These are phyloP conservation scores for Ceratothoa steindachneri DNA, from an alignment of 2,888 invertebrate species.

Conservation along the genomic window DNA sequence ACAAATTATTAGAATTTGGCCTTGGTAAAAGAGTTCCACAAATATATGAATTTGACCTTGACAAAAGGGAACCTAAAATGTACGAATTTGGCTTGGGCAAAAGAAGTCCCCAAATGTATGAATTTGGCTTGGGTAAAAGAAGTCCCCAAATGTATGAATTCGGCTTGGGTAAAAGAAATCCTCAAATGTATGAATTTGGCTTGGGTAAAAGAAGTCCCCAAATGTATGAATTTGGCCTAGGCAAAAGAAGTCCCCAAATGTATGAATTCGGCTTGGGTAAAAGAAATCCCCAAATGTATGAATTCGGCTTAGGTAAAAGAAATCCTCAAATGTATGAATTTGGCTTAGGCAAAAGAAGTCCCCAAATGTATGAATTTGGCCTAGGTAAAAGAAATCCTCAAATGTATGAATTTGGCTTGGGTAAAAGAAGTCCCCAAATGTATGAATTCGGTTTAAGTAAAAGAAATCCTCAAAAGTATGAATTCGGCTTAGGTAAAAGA, in stretches of 20 bases:
- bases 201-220: not conserved
- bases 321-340: not conserved
- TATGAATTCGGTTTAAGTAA: not conserved
- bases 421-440: not conserved
- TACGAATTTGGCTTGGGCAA: not conserved
- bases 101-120: not conserved
- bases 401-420: not conserved
- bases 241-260: not conserved
- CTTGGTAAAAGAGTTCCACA: not conserved
- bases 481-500: not conserved
- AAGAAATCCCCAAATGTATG: not conserved
- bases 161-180: not conserved
- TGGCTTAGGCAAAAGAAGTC: not conserved
- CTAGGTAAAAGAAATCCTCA: not conserved
- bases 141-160: not conserved
- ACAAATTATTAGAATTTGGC: not conserved
- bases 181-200: not conserved
- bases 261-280: not conserved
- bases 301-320: not conserved
- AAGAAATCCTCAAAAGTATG: not conserved
- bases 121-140: conserved; percentile 2
- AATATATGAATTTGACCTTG: not conserved
- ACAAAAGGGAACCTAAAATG: not conserved
- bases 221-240: not conserved
- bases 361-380: not conserved